phyloP scores from a whole-genome alignment of 1,140 invertebrate species.

The Oscheius sp. region DNA sequence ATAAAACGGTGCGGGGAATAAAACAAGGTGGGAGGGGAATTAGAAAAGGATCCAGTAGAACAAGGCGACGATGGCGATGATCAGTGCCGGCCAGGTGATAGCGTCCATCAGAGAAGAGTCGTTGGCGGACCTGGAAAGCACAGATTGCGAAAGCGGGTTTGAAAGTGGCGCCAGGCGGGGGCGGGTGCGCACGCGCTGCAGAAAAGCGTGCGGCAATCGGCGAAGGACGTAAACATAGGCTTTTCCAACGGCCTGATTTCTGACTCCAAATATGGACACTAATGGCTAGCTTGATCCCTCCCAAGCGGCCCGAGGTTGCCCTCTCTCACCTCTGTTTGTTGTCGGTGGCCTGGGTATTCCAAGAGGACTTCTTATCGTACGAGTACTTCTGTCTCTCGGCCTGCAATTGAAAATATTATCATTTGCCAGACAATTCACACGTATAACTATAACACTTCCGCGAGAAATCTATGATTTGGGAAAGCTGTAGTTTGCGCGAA shows the following conservation, averaged over 20 bases:
- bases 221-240: too few relatives aligned
- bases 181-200: too few relatives aligned
- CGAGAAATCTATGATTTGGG: too few relatives aligned
- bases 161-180: background rate
- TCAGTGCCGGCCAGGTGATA: background rate
- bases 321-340: conserved; percentile 18
- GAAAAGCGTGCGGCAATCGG: too few relatives aligned
- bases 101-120: background rate
- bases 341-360: conserved; percentile 11
- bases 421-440: too few relatives aligned
- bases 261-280: too few relatives aligned
- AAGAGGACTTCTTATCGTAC: conserved; percentile 52
- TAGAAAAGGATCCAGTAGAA: background rate
- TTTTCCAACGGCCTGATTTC: too few relatives aligned
- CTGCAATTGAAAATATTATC: conserved; percentile 44
- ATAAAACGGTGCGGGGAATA: too few relatives aligned
- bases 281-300: too few relatives aligned
- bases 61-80: background rate
- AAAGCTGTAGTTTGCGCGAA: conserved; percentile 25
- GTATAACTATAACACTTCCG: too few relatives aligned
- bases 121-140: background rate
- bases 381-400: conserved; percentile 52
- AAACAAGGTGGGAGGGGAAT: too few relatives aligned
- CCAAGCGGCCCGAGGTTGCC: too few relatives aligned
- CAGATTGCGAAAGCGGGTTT: background rate